Percentiles rank a stretch among this genome's conserved stretches.
phyloP scores from a whole-genome alignment of 2,797 vertebrate species.

The Tiaroga cobitis region DNA sequence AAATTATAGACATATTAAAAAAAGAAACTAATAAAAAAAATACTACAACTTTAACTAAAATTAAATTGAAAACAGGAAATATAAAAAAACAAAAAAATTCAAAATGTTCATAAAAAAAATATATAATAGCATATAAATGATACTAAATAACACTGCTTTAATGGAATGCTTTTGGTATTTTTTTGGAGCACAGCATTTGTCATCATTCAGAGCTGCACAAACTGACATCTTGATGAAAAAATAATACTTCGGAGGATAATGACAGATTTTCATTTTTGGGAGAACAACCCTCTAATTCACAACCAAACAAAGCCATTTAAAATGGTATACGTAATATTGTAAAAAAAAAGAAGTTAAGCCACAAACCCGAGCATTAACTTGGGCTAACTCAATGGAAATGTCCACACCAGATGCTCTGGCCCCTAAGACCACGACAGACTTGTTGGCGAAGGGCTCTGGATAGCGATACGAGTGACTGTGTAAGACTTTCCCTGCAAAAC shows the following conservation, averaged over 20 bases:
- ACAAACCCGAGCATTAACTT: conserved; percentile 65
- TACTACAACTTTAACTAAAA: not conserved
- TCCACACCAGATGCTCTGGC: conserved; percentile 80
- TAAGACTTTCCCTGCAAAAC: conserved; percentile 70
- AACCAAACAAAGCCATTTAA: conserved; percentile 1
- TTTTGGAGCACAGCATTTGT: not conserved
- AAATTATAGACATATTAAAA: not conserved
- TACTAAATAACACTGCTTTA: not conserved
- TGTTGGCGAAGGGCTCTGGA: conserved; percentile 75
- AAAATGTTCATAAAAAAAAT: not conserved
- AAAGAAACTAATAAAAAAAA: not conserved
- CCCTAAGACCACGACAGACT: conserved; percentile 77
- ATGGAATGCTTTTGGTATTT: not conserved
- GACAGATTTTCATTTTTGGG: not conserved
- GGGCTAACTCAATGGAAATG: conserved; percentile 78
- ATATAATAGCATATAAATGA: not conserved
- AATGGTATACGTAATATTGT: not conserved
- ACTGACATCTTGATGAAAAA: not conserved
- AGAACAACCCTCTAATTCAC: not conserved
- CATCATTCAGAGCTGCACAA: not conserved
- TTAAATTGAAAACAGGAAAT: not conserved
- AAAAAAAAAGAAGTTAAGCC: not conserved
- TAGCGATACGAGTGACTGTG: conserved; percentile 80
- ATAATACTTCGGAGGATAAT: not conserved
- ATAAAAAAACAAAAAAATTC: not conserved